Base-by-base conservation (phyloP, 2,888 invertebrate species). In the Cyclophora albipunctata region DNA sequence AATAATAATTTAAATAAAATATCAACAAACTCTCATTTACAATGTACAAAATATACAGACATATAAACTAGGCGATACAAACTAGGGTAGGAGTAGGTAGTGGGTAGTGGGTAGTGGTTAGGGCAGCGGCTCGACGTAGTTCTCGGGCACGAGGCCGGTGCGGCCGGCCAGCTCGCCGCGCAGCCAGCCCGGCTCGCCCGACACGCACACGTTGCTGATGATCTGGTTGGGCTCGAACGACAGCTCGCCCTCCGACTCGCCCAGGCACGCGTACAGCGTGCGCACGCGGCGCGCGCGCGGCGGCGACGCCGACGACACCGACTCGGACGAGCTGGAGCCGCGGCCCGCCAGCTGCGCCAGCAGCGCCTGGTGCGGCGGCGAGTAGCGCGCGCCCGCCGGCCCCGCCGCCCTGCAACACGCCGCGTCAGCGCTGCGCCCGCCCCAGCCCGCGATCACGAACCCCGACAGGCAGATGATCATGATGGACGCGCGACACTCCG, bases 161-260 rank as follows among this genome's bases (percentile, higher is more conserved):
- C 94, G 94, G 54, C 98, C 98, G 82, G 96, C 94, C 63, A 98
- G 90, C 49, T 95, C 95, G 59, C 99, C 99, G 81, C 98, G 97
- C 71, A 99, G 90, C 99, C 99, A 99, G 64, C 99, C 98, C 33
- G 98, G 98, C 87, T 99, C 99, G 73, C 95, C 93, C 34, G 98
- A 98, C 62, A 93, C 91, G 89, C 90, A 87, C 97, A 98, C 98
- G 91, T 98, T 96, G 57, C 95, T 96, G 70, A 99, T 97, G 71
- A 99, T 97, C 91, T 98, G 96, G 91, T 99, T 98, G 59, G 98
- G 98, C 90, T 98, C 97, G 90, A 99, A 99, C 35, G 98, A 98
- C 64, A 99, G 90, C 90, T 99, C 99, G 59, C 97, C 96, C 75
- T 97, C 97, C 84, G 97, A 96, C 89, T 98, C 98, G 50, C 98